Conservation (phyloP, 2,888 invertebrate genomes). For the Strigamia crassipes region DNA sequence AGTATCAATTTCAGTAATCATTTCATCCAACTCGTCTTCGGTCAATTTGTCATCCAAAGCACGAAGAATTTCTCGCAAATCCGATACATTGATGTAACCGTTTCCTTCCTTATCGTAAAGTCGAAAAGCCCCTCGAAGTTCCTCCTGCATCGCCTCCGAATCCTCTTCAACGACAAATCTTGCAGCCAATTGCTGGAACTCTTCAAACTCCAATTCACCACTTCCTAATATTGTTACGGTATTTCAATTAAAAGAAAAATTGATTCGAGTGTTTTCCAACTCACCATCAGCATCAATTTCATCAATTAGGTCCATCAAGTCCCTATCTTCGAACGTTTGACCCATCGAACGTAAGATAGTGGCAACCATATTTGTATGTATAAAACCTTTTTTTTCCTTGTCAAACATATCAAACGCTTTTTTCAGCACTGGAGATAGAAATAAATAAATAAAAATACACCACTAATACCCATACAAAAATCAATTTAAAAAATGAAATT, state of each 20-base stretch:
- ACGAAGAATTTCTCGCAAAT: conserved; percentile 89
- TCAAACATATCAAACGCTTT: conserved; percentile 97
- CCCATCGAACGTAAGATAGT: conserved; percentile 96
- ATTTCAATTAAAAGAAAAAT: neutral
- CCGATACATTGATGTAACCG: conserved; percentile 91
- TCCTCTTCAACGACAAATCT: conserved; percentile 98
- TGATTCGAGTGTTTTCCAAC: conserved; percentile 44
- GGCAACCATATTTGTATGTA: conserved; percentile 91
- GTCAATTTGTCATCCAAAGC: conserved; percentile 95
- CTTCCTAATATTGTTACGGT: conserved; percentile 75
- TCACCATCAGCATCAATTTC: conserved; percentile 93
- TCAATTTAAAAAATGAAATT: no score
- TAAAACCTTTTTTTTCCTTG: conserved; percentile 89
- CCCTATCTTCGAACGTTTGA: conserved; percentile 94
- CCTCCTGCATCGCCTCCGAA: conserved; percentile 96
- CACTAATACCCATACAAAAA: no score
- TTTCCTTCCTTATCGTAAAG: conserved; percentile 97
- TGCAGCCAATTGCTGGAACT: conserved; percentile 93
- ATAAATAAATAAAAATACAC: no score
- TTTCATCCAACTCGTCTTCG: conserved; percentile 91
- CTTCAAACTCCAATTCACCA: conserved; percentile 93
- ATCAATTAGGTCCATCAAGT: conserved; percentile 94
- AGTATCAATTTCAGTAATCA: conserved; percentile 97
- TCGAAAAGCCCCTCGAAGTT: conserved; percentile 97
- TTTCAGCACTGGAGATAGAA: conserved; percentile 77